Percentiles rank a stretch among this genome's conserved stretches.
phyloP scores from a whole-genome alignment of 37 sponge, comb jelly and placozoan genomes.

The Hormiphora californensis region DNA sequence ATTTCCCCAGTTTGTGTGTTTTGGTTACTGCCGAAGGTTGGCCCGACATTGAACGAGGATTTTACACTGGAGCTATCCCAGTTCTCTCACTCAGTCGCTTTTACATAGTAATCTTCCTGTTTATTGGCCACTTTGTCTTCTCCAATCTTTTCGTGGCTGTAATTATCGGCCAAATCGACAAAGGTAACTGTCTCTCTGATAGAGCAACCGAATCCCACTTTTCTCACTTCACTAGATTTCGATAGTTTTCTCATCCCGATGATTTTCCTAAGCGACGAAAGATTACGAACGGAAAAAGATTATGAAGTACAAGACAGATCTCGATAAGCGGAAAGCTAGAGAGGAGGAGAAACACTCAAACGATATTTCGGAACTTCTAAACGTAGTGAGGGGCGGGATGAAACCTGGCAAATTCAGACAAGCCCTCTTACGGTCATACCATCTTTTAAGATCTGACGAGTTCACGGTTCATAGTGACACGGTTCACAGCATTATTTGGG shows the following conservation, averaged over 20 bases:
- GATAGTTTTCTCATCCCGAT: too few species aligned
- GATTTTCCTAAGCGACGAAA: neutral
- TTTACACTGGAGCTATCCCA: neutral
- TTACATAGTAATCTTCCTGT: neutral
- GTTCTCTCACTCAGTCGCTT: neutral
- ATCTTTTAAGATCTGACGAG: neutral
- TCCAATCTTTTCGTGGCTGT: conserved; percentile 3
- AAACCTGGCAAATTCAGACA: neutral
- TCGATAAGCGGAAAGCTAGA: neutral
- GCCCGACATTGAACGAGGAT: neutral
- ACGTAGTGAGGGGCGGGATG: neutral
- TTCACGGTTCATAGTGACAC: neutral
- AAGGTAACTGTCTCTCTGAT: too few species aligned
- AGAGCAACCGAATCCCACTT: too few species aligned
- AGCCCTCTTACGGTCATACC: neutral
- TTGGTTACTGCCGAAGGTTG: neutral
- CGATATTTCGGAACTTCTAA: neutral
- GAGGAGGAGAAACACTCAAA: neutral
- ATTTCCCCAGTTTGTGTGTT: neutral
- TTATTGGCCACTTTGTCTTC: neutral
- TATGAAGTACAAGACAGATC: neutral
- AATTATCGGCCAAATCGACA: neutral
- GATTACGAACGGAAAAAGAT: neutral
- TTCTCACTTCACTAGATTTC: too few species aligned
- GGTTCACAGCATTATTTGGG: neutral